Percentiles rank a stretch among this genome's conserved stretches.
phyloP scores from a whole-genome alignment of 2,888 invertebrate species.

The Polia nebulosa region DNA sequence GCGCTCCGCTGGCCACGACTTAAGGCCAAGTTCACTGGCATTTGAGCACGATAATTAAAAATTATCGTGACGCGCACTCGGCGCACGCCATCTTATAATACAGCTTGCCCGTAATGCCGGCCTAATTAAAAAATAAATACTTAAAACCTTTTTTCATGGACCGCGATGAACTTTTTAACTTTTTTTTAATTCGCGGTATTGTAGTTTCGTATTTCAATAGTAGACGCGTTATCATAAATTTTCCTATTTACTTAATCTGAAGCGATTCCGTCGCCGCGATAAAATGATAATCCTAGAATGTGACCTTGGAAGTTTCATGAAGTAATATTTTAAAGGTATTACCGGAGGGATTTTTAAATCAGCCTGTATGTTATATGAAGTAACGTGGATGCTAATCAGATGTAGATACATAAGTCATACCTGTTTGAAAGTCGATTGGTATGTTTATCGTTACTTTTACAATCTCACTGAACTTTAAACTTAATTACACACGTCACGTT shows the following conservation, averaged over 20 bases:
- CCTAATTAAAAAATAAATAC: conserved; percentile 70
- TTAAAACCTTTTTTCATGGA: conserved; percentile 60
- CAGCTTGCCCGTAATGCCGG: conserved; percentile 75
- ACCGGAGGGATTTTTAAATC: conserved; percentile 2
- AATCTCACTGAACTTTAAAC: conserved; percentile 33
- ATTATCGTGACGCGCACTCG: conserved; percentile 88
- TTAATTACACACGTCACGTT: conserved; percentile 18
- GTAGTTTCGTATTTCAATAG: conserved; percentile 29
- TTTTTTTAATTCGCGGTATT: conserved; percentile 15
- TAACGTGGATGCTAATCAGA: too few species aligned
- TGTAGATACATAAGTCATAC: conserved; percentile 21
- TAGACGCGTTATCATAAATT: conserved; percentile 42
- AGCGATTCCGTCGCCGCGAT: conserved; percentile 43
- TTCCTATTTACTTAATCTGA: conserved; percentile 50
- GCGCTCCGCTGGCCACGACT: conserved; percentile 82
- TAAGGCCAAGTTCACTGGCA: conserved; percentile 91
- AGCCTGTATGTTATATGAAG: conserved; percentile 42
- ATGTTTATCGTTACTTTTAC: conserved; percentile 20
- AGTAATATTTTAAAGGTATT: conserved; percentile 8
- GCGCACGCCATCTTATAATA: conserved; percentile 88
- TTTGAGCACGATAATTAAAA: conserved; percentile 91
- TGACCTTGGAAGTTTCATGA: conserved; percentile 38
- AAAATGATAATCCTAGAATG: conserved; percentile 47
- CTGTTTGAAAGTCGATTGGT: conserved; percentile 22
- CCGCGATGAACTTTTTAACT: conserved; percentile 34